Base-by-base conservation (phyloP, 2,797 vertebrate genomes). In the Sarcophilus harrisii region DNA sequence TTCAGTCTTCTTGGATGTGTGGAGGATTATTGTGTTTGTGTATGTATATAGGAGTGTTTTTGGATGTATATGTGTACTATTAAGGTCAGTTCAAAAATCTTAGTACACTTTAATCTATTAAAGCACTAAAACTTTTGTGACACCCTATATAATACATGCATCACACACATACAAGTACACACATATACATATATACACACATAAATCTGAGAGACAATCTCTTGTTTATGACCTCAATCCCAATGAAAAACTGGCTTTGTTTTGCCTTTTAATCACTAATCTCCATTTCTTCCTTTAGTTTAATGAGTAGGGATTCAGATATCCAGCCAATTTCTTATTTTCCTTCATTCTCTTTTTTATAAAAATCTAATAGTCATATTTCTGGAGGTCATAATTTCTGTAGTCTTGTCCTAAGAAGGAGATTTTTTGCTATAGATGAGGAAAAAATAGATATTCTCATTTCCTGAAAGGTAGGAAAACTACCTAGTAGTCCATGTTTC, bases 401-500 rank as follows among this genome's bases (percentile, higher is more conserved):
- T 73, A 73, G 62, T 9, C 66, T 73, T 73, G 62, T 14, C 30
- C 32, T 62, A 66, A 18, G 32, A n/a, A 66, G 62, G 5, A 66
- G 32, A n/a, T n/a, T 81, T 81, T 81, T 81, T 81, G n/a, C n/a
- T 38, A 10, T 81, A 45, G 66, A 81, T 13, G 81, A 95, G 54
- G 59, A 91, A 32, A 92, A 59, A 91, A 38, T 81, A 93, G 27
- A 91, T 93, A 95, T 90, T 30, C 2, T 93, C 58, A 94, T 49
- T 95, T 93, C 66, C 38, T 66, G 32, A 55, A 59, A 81, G 45
- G n/a, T 90, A 93, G 89, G 16, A 66, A 58, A 81, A 81, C 66
- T 81, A 81, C 66, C 66, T 45, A 81, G 0, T 81, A 81, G 66
- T 81, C n/a, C 28, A n/a, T 1, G 62, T 95, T 91, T 91, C 93